phyloP scores from a whole-genome alignment of 2,888 invertebrate species.

The Polyploca ridens region DNA sequence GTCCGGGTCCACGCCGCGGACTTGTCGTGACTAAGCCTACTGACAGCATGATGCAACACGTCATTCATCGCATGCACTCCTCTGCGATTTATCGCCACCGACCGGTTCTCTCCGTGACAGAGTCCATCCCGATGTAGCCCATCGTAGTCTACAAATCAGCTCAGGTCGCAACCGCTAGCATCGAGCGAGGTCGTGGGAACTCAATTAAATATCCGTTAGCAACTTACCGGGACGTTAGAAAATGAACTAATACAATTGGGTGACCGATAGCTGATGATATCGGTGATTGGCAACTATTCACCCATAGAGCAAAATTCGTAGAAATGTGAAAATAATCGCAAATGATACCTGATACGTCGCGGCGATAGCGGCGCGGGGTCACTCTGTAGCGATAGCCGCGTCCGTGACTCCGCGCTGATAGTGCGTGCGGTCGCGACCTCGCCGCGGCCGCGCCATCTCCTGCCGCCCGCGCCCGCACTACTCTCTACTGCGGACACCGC shows the following conservation, averaged over 20 bases:
- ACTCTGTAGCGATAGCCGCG: slow-evolving; percentile 21
- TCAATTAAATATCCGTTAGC: no score
- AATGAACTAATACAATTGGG: no score
- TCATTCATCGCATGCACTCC: background rate
- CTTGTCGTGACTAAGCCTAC: slow-evolving; percentile 17
- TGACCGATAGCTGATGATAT: background rate
- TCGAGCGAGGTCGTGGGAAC: no score
- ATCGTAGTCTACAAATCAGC: background rate
- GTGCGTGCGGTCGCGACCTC: no score
- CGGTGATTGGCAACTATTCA: background rate
- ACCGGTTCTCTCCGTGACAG: background rate
- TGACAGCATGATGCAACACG: background rate
- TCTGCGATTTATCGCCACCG: background rate
- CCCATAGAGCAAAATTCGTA: background rate
- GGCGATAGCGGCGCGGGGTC: slow-evolving; percentile 14
- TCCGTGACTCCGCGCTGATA: slow-evolving; percentile 23
- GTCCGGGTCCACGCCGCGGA: slow-evolving; percentile 31
- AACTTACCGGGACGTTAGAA: no score
- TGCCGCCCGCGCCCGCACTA: no score
- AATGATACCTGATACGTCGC: slow-evolving; percentile 3
- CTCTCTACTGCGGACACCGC: no score
- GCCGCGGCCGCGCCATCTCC: no score
- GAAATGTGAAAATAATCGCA: background rate
- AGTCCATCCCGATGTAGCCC: background rate
- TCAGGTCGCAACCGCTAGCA: background rate